Evolutionary conservation across 2,888 invertebrate genomes (phyloP).

Genomic region (Liodrosophila aerea): DNA sequence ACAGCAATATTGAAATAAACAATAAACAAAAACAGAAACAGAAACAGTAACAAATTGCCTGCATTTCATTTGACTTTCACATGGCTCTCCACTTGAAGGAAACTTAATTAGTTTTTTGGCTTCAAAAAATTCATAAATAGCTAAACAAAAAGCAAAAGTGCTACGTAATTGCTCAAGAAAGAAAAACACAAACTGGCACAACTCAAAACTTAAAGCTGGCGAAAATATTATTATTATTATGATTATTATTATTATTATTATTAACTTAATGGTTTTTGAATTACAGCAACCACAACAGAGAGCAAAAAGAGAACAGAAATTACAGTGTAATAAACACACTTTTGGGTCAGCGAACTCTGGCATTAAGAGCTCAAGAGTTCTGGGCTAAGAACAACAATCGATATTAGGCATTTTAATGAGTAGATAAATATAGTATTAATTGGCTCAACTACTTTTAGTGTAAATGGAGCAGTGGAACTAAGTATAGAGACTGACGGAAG

Average conservation of each 20-base stretch:
- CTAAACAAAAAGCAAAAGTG: slow-evolving; percentile 45
- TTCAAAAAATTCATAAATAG: slow-evolving; percentile 11
- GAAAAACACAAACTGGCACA: slow-evolving; percentile 7
- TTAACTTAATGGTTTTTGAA: neutral
- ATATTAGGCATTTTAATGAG: too few species aligned
- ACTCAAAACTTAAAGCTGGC: slow-evolving; percentile 10
- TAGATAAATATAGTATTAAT: too few species aligned
- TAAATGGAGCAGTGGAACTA: too few species aligned
- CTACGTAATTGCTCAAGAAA: slow-evolving; percentile 35
- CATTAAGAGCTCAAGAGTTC: neutral
- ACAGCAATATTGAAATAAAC: slow-evolving; percentile 4
- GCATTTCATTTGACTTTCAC: slow-evolving; percentile 56
- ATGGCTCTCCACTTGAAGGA: slow-evolving; percentile 13
- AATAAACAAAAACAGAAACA: slow-evolving; percentile 6
- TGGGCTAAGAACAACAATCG: neutral
- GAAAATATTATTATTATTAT: neutral
- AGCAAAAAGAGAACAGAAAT: neutral
- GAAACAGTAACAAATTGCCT: slow-evolving; percentile 49
- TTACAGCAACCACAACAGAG: neutral
- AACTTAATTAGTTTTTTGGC: slow-evolving; percentile 43
- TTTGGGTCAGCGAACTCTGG: neutral
- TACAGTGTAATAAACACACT: neutral
- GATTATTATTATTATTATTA: too few species aligned
- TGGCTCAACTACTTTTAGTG: too few species aligned
- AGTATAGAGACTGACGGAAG: too few species aligned